Evolutionary conservation across 2,113 vertebrate species (phyloP).

Genomic region (Prolemur simus): DNA sequence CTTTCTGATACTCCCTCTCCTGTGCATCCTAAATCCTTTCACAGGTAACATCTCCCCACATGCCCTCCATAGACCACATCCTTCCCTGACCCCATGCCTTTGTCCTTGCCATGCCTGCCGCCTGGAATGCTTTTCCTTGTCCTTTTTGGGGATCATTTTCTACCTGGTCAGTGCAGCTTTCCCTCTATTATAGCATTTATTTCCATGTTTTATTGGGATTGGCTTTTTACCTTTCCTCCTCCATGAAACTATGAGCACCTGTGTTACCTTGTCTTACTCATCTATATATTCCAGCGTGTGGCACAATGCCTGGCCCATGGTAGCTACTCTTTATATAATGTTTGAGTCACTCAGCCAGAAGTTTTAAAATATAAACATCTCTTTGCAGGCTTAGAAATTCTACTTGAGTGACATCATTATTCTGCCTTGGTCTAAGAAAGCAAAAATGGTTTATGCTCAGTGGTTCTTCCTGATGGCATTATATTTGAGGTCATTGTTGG

Average conservation of each 20-base stretch:
- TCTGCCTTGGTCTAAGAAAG: background rate
- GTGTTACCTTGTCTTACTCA: background rate
- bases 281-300: background rate
- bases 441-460: background rate
- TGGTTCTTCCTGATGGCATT: background rate
- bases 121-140: background rate
- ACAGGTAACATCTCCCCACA: too few species aligned
- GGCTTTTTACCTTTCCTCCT: background rate
- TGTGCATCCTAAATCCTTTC: background rate
- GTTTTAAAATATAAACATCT: background rate
- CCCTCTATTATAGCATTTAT: background rate
- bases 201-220: background rate
- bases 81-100: background rate
- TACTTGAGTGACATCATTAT: conserved; percentile 11
- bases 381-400: conserved; percentile 25
- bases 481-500: background rate
- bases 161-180: background rate
- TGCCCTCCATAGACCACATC: too few species aligned
- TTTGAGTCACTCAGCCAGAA: background rate
- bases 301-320: background rate
- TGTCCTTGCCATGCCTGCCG: background rate
- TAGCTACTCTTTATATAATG: background rate
- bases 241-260: background rate
- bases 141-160: background rate
- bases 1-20: background rate